Percentiles rank a stretch among this genome's conserved stretches.
phyloP scores from a whole-genome alignment of 2,888 invertebrate genomes.

The Merodon equestris region DNA sequence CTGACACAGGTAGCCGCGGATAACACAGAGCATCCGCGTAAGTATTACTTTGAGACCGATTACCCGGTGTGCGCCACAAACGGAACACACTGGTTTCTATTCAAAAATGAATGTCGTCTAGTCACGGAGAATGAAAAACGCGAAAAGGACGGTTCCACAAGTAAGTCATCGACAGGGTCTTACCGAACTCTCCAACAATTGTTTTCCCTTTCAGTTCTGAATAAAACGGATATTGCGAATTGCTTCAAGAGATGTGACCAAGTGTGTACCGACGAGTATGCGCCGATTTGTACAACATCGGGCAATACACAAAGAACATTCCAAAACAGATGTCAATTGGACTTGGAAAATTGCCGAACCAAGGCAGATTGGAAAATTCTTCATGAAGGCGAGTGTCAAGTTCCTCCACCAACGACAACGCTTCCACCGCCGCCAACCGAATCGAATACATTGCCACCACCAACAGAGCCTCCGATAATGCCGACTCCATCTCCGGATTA shows the following conservation, averaged over 20 bases:
- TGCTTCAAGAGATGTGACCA: constrained; percentile 49
- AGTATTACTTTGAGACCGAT: constrained; percentile 5
- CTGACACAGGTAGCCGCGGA: constrained; percentile 3
- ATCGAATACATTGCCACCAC: not conserved
- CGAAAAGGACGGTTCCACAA: not conserved
- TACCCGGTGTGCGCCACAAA: constrained; percentile 55
- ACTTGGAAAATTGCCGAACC: constrained; percentile 48
- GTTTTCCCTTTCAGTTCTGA: constrained; percentile 19
- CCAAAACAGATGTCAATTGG: constrained; percentile 45
- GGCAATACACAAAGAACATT: constrained; percentile 15
- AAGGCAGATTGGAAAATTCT: constrained; percentile 39
- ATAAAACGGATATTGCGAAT: constrained; percentile 29
- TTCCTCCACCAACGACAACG: not conserved
- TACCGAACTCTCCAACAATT: too few relatives aligned
- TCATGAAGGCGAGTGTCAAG: constrained; percentile 48
- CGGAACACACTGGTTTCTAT: constrained; percentile 49
- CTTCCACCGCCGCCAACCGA: not conserved
- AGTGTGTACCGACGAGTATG: constrained; percentile 36
- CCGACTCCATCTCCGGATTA: not conserved
- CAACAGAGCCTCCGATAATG: not conserved
- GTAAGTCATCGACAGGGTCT: constrained; percentile 32
- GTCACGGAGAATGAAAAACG: constrained; percentile 30
- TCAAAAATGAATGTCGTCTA: constrained; percentile 41
- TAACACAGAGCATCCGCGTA: not conserved
- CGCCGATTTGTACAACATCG: constrained; percentile 41